Evolutionary conservation across 2,888 invertebrate species (phyloP), one percentile per base, ranked within the genome.

Genomic region (Eurytoma californica): DNA sequence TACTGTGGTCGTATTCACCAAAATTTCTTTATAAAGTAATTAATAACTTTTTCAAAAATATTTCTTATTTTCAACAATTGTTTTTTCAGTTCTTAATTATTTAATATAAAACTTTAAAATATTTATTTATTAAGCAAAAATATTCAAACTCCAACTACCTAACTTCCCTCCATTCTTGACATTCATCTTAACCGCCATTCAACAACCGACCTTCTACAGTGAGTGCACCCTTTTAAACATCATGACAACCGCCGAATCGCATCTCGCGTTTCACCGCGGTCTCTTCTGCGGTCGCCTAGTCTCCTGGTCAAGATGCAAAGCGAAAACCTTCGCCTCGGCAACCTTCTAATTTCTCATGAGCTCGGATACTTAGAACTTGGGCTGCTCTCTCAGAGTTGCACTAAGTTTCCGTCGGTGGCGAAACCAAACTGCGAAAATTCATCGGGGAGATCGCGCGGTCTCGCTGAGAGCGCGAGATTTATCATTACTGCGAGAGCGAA

Each of bases 401-500:
- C 39, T 39, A 83, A 77, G 68, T 81, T 60, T 66, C 39, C 39
- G 39, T 9, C 39, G 39, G 9, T 9, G 9, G 39, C 39, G 39
- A 39, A 39, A 7, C 39, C 39, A 39, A 39, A 39, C 39, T 39
- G 9, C 39, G 69, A 69, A 81, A 82, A 83, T 81, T 80, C 83
- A 82, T 82, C 73, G 83, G 82, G 76, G 82, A 80, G 83, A 84
- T 84, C 77, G 81, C 69, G 65, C 70, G 69, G 80, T 83, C 39
- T 39, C 39, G 39, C 39, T 9, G 39, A 39, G 39, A 39, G 39
- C 65, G 20, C 69, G 83, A 86, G 86, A 88, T 88, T 88, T 88
- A 88, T 88, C 87, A 85, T 85, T 81, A 85, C 86, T 85, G 55
- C 63, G 72, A 80, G 76, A 18, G 28, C 49, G 18, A 12, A n/a